Percentiles rank a stretch among this genome's conserved stretches.
phyloP scores from a whole-genome alignment of 2,888 invertebrate genomes.

The Polydesmus complanatus region DNA sequence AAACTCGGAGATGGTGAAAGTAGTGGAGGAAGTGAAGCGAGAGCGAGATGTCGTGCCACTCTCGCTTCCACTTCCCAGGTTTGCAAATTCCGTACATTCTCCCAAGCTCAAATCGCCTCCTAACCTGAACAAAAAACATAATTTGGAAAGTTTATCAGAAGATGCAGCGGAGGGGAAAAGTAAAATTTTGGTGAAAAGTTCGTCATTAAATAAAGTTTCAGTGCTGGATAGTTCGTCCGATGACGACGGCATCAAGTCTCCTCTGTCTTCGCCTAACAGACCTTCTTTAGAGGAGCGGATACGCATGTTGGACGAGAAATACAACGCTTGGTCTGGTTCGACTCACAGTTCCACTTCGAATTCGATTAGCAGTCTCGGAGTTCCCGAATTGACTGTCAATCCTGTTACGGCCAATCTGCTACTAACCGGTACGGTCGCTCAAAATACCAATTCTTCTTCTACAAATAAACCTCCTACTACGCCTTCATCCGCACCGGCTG shows the following conservation, averaged over 20 bases:
- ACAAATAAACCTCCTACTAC: slow-evolving; percentile 30
- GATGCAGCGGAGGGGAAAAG: slow-evolving; percentile 16
- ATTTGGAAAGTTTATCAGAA: neutral
- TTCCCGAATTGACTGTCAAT: too few species aligned
- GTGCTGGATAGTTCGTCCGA: slow-evolving; percentile 13
- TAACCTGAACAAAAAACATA: neutral
- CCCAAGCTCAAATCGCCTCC: slow-evolving; percentile 20
- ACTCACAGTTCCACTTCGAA: slow-evolving; percentile 9
- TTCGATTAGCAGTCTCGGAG: slow-evolving; percentile 15
- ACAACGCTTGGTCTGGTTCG: slow-evolving; percentile 64
- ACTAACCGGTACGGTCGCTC: neutral
- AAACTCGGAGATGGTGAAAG: slow-evolving; percentile 35
- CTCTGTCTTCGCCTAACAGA: slow-evolving; percentile 36
- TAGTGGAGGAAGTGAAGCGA: slow-evolving; percentile 12
- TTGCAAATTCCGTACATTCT: slow-evolving; percentile 41
- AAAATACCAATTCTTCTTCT: slow-evolving; percentile 3
- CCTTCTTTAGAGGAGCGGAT: slow-evolving; percentile 77
- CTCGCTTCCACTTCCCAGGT: slow-evolving; percentile 73
- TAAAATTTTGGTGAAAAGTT: neutral
- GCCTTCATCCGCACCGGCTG: slow-evolving; percentile 19
- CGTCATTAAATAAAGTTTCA: neutral
- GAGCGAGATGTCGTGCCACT: slow-evolving; percentile 45
- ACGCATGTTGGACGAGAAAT: slow-evolving; percentile 79
- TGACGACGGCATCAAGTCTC: slow-evolving; percentile 6
- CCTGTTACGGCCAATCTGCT: neutral